Percentiles rank a stretch among this genome's conserved stretches.
phyloP scores from a whole-genome alignment of 1,140 invertebrate species.

The Agrypnia vestita region DNA sequence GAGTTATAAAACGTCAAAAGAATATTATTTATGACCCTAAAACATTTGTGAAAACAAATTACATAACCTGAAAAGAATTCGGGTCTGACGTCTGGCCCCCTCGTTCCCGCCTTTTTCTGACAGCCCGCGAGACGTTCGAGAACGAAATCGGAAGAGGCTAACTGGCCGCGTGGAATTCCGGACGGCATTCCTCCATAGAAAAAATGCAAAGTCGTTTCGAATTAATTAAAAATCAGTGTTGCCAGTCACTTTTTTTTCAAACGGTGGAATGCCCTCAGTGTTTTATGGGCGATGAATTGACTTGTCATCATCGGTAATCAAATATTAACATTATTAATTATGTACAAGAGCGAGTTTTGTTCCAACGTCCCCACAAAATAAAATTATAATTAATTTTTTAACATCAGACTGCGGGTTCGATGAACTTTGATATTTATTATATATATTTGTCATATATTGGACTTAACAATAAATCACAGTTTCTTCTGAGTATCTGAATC shows the following conservation, averaged over 20 bases:
- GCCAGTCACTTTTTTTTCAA: constrained; percentile 43
- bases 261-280: constrained; percentile 36
- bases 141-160: constrained; percentile 33
- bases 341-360: not conserved
- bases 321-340: constrained; percentile 44
- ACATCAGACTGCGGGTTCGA: not conserved
- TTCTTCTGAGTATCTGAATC: too few species aligned
- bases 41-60: constrained; percentile 41
- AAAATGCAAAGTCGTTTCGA: constrained; percentile 52
- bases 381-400: constrained; percentile 3
- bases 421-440: constrained; percentile 1
- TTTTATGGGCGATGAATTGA: constrained; percentile 53
- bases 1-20: constrained; percentile 44
- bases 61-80: constrained; percentile 48
- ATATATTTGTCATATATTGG: too few species aligned
- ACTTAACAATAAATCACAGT: too few species aligned
- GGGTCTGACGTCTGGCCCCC: constrained; percentile 34
- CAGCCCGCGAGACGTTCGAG: constrained; percentile 40
- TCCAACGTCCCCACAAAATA: not conserved
- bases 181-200: constrained; percentile 45
- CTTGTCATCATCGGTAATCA: constrained; percentile 49
- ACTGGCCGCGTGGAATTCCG: constrained; percentile 45
- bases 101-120: constrained; percentile 53
- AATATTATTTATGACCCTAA: constrained; percentile 42
- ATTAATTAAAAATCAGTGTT: constrained; percentile 54